Evolutionary conservation across 2,113 vertebrate genomes (phyloP).

Genomic region (Alces alces): DNA sequence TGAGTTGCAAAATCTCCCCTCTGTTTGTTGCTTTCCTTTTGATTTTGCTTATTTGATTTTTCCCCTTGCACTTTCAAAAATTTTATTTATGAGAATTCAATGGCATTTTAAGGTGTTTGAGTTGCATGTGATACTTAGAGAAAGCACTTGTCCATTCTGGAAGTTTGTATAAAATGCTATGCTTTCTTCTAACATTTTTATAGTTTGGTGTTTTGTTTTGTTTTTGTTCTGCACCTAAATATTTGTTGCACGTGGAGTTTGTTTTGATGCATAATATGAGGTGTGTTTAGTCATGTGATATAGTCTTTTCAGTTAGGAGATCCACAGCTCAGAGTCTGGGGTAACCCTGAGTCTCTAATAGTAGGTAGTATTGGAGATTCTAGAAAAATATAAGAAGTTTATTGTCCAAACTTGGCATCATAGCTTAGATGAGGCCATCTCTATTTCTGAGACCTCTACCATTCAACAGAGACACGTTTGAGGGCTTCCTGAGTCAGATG

Average conservation of each 20-base stretch:
- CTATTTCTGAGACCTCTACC: not conserved
- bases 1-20: not conserved
- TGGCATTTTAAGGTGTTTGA: not conserved
- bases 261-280: not conserved
- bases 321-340: not conserved
- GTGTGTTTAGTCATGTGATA: not conserved
- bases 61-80: not conserved
- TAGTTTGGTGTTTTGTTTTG: not conserved
- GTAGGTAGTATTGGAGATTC: not conserved
- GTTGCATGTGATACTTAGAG: not conserved
- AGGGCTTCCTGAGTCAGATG: not conserved
- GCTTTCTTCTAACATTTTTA: not conserved
- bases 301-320: not conserved
- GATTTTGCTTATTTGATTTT: not conserved
- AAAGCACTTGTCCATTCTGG: not conserved
- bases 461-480: not conserved
- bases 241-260: not conserved
- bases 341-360: rapidly evolving
- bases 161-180: not conserved
- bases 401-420: not conserved
- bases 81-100: not conserved
- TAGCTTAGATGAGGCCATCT: not conserved
- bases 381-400: not conserved
- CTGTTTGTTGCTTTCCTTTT: not conserved
- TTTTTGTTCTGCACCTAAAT: not conserved